Percentiles rank a stretch among this genome's conserved stretches.
Evolutionary conservation across 1,140 invertebrate genomes (phyloP).

Genomic region (Chrysoperla carnea): DNA sequence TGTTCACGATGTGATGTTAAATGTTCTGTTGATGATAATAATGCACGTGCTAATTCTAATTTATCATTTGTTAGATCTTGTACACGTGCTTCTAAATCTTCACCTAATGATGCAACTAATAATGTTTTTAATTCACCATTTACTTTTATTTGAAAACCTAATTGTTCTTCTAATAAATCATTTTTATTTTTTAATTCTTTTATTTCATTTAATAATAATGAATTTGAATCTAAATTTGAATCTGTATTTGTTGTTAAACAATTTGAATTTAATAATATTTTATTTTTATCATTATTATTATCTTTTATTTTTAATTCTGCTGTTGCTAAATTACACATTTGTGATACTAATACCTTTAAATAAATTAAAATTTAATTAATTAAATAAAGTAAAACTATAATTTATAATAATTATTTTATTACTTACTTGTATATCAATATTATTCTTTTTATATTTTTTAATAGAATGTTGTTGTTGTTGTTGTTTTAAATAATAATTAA

Average conservation of each 20-base stretch:
- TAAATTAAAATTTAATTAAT: not conserved
- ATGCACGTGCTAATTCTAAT: conserved; percentile 63
- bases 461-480: conserved; percentile 4
- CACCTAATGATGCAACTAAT: conserved; percentile 82
- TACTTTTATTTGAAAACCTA: conserved; percentile 53
- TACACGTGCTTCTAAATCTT: conserved; percentile 77
- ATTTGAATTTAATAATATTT: too few relatives aligned
- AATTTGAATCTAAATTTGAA: conserved; percentile 20
- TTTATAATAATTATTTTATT: too few relatives aligned
- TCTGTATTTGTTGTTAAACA: conserved; percentile 13
- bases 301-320: conserved; percentile 21
- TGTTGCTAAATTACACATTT: conserved; percentile 44
- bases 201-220: conserved; percentile 33
- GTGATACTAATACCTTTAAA: conserved; percentile 32
- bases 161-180: conserved; percentile 44
- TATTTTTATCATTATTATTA: conserved; percentile 10
- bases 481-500: too few relatives aligned
- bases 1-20: conserved; percentile 78
- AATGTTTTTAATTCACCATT: conserved; percentile 86
- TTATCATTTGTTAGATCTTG: conserved; percentile 83
- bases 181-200: conserved; percentile 39
- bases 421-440: conserved; percentile 40
- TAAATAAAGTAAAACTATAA: not conserved
- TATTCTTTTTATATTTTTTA: conserved; percentile 34
- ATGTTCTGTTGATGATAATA: conserved; percentile 69